A percentile compares a stretch with the other conserved stretches of the same genome.
phyloP scores from a whole-genome alignment of 2,797 vertebrate genomes.

The Agapornis canus region DNA sequence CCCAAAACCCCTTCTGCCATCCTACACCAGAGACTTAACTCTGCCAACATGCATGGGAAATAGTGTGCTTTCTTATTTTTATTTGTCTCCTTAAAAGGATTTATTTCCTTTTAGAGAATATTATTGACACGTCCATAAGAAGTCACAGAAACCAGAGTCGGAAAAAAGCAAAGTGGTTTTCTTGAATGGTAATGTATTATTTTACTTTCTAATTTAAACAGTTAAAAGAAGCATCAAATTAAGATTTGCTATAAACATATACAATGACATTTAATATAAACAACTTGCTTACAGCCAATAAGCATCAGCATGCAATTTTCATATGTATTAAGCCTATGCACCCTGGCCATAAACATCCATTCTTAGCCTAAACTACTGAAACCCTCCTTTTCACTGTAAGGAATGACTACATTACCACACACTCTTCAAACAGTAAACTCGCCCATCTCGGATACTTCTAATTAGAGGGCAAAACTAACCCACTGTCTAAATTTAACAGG shows the following conservation, averaged over 20 bases:
- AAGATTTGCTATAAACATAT: background rate
- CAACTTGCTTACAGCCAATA: background rate
- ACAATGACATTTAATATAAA: background rate
- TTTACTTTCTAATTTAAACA: conserved; percentile 32
- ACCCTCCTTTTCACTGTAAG: background rate
- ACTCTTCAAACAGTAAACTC: background rate
- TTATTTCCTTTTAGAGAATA: background rate
- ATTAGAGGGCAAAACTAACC: conserved; percentile 34
- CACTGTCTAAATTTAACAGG: conserved; percentile 39
- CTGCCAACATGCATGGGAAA: background rate
- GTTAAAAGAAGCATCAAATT: background rate
- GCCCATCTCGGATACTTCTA: background rate
- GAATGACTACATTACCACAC: background rate
- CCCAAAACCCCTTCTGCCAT: background rate
- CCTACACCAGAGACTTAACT: background rate
- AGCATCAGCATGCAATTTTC: background rate
- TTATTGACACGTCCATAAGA: background rate
- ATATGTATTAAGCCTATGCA: background rate
- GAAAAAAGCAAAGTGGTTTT: background rate
- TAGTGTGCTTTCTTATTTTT: background rate
- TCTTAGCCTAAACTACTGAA: background rate
- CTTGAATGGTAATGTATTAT: background rate
- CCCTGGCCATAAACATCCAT: background rate
- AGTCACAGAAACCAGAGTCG: background rate
- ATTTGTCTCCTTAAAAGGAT: conserved; percentile 24